Percentiles rank a stretch among this genome's conserved stretches.
These are phyloP conservation scores for Xenopus tropicalis DNA, from an alignment of 2,113 vertebrate species.

Conservation along the genomic window UCB_Xtro_10.0 CM004446.2:99615501-99616000, in stretches of 20 bases:
- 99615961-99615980: too few relatives aligned
- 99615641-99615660: slow-evolving; percentile 48
- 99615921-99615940: too few relatives aligned
- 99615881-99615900: too few relatives aligned
- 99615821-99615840: too few relatives aligned
- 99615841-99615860: too few relatives aligned
- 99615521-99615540: slow-evolving; percentile 3
- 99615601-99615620: slow-evolving; percentile 46
- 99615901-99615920: too few relatives aligned
- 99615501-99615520: slow-evolving; percentile 8
- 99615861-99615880: too few relatives aligned
- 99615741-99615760: slow-evolving; percentile 60
- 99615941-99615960: too few relatives aligned
- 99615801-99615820: not conserved
- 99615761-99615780: not conserved
- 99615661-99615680: slow-evolving; percentile 44
- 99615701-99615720: slow-evolving; percentile 58
- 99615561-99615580: slow-evolving; percentile 33
- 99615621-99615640: slow-evolving; percentile 40
- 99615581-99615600: slow-evolving; percentile 25
- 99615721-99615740: slow-evolving; percentile 59
- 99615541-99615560: slow-evolving; percentile 43
- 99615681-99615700: slow-evolving; percentile 52
- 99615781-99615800: slow-evolving; percentile 7
- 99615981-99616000: too few relatives aligned